Evolutionary conservation across 2,797 vertebrate species (phyloP).

Genomic region (Diceros bicornis): DNA sequence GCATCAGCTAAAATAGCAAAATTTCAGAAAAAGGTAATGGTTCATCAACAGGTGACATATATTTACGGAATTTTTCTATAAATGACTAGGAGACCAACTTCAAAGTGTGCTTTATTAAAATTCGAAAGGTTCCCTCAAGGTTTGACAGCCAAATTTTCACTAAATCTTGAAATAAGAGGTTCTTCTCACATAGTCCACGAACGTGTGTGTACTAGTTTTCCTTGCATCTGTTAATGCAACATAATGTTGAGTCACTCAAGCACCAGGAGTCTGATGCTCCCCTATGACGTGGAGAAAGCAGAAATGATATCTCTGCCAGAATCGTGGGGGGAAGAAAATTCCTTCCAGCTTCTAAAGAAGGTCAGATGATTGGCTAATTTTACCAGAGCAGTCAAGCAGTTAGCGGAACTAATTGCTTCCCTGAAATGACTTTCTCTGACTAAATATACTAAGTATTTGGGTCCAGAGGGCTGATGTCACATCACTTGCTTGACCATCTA

Average conservation of each 20-base stretch:
- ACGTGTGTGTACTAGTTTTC: background rate
- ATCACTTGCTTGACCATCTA: constrained; percentile 58
- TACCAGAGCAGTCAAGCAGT: constrained; percentile 66
- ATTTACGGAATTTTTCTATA: constrained; percentile 4
- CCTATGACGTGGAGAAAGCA: constrained; percentile 37
- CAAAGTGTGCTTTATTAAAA: constrained; percentile 7
- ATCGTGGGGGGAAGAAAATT: constrained; percentile 44
- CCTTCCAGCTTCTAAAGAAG: constrained; percentile 54
- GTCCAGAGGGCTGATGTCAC: constrained; percentile 50
- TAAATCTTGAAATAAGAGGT: constrained; percentile 17
- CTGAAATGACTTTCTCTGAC: constrained; percentile 67
- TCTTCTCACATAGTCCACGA: background rate
- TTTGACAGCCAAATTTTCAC: constrained; percentile 19
- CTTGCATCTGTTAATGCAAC: background rate
- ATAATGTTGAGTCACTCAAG: constrained; percentile 8
- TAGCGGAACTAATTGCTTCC: constrained; percentile 82
- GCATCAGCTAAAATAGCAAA: background rate
- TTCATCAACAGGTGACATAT: constrained; percentile 14
- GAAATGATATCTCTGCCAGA: constrained; percentile 36
- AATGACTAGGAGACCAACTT: background rate
- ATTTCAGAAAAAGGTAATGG: background rate
- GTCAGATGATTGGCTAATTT: constrained; percentile 69
- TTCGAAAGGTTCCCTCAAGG: background rate
- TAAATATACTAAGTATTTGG: constrained; percentile 53
- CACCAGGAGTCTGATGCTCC: background rate